phyloP scores from a whole-genome alignment of 1,140 invertebrate species.

The Colletes latitarsis region DNA sequence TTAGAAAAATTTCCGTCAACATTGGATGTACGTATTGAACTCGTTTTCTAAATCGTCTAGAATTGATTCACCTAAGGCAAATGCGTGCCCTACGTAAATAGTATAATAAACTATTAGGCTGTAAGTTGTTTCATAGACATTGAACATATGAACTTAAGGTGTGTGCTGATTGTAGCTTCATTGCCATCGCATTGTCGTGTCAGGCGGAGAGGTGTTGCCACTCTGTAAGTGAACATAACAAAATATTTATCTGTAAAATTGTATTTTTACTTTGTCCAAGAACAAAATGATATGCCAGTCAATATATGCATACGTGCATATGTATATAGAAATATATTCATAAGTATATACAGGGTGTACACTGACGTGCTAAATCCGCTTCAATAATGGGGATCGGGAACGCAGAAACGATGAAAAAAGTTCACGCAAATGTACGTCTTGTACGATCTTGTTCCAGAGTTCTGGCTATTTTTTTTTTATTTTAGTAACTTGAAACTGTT shows the following conservation, averaged over 20 bases:
- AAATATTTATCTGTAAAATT: conserved; percentile 78
- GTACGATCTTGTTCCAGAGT: too few species aligned
- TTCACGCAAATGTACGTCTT: too few species aligned
- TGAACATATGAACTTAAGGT: conserved; percentile 78
- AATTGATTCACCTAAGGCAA: conserved; percentile 56
- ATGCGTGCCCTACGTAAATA: conserved; percentile 67
- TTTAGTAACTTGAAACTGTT: too few species aligned
- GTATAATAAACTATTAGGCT: conserved; percentile 73
- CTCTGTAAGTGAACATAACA: conserved; percentile 81
- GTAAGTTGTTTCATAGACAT: conserved; percentile 75
- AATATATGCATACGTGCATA: neutral
- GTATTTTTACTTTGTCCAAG: conserved; percentile 67
- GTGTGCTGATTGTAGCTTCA: conserved; percentile 81
- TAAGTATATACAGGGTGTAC: neutral
- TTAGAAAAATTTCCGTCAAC: conserved; percentile 71
- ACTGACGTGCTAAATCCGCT: too few species aligned
- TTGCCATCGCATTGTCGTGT: conserved; percentile 79
- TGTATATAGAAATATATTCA: conserved; percentile 13
- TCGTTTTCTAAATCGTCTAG: conserved; percentile 71
- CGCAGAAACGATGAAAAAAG: too few species aligned
- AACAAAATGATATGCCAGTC: neutral
- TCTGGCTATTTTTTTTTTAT: too few species aligned
- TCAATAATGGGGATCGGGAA: too few species aligned
- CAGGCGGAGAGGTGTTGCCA: conserved; percentile 80
- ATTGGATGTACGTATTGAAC: conserved; percentile 77